Evolutionary conservation across 2,113 vertebrate genomes (phyloP), one percentile per base, ranked within the genome.

Genomic region (Dissostichus mawsoni): DNA sequence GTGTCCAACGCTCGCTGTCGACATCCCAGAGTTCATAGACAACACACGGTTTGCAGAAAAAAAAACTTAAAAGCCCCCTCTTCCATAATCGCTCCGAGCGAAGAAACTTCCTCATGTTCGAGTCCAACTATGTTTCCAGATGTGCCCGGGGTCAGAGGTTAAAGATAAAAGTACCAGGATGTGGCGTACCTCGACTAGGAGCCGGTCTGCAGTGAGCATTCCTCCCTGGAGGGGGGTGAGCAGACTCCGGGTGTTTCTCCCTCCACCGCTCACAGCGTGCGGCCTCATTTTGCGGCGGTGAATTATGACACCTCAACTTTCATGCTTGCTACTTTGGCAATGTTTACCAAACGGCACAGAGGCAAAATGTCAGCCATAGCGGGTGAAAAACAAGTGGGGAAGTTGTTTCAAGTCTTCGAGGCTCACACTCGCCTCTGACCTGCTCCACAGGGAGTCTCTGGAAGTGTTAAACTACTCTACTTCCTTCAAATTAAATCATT

Each of bases 151-250:
- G 97, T 97, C 95, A 96, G 93, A 94, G 96, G 97, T 97, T 92
- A 93, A 90, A 97, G 96, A 97, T 97, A 95, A 98, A 99, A 99
- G 97, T 97, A 96, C 97, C 95, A 95, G 95, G 92, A 98, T 97
- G 96, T 96, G 95, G 94, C 90, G 87, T 91, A 87, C 81, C 93
- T 93, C 93, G 91, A 94, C 92, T 92, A 94, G 93, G 91, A 92
- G 92, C 89, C 64, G 82, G 92, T 91, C 91, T 90, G 93, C 93
- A 94, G 93, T 94, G 92, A 91, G 93, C 95, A 94, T 96, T 95
- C 94, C 95, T 96, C 95, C 83, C 95, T 94, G 95, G 95, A 96
- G 96, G 95, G 94, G 91, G 91, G 87, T 86, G 93, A 95, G 94
- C 94, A 85, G 91, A 93, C 87, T 92, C 89, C 92, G 94, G 74